phyloP scores from a whole-genome alignment of 1,140 invertebrate genomes.

The Bombus affinis region DNA sequence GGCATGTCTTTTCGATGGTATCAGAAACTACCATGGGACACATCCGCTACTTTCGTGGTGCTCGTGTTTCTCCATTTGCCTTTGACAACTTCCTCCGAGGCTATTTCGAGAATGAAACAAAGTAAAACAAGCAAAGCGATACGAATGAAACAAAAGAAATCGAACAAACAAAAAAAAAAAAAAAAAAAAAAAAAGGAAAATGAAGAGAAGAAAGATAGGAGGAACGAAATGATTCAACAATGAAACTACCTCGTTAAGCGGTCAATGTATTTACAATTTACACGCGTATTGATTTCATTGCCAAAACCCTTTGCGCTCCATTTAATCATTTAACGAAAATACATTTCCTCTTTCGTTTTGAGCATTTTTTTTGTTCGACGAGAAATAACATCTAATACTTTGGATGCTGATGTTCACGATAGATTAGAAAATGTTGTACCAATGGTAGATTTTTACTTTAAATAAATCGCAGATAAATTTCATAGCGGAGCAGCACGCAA shows the following conservation, averaged over 20 bases:
- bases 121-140: too few species aligned
- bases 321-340: background rate
- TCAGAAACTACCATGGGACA: background rate
- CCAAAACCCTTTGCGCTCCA: conserved; percentile 28
- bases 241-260: conserved; percentile 58
- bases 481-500: background rate
- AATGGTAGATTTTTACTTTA: background rate
- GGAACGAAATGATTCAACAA: conserved; percentile 27
- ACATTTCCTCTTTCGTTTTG: background rate
- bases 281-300: conserved; percentile 48
- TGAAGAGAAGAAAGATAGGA: too few species aligned
- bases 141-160: background rate
- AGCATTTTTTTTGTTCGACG: background rate
- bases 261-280: conserved; percentile 42
- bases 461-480: background rate
- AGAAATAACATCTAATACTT: background rate
- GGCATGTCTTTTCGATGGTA: background rate
- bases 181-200: background rate
- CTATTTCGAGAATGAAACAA: background rate
- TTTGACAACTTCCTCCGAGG: conserved; percentile 56
- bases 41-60: conserved; percentile 1
- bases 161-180: background rate
- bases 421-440: background rate
- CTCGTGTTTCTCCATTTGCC: conserved; percentile 67
- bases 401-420: background rate